Evolutionary conservation across 92 coral and sea anemone species (phyloP).

Genomic region (Galaxea fascicularis): DNA sequence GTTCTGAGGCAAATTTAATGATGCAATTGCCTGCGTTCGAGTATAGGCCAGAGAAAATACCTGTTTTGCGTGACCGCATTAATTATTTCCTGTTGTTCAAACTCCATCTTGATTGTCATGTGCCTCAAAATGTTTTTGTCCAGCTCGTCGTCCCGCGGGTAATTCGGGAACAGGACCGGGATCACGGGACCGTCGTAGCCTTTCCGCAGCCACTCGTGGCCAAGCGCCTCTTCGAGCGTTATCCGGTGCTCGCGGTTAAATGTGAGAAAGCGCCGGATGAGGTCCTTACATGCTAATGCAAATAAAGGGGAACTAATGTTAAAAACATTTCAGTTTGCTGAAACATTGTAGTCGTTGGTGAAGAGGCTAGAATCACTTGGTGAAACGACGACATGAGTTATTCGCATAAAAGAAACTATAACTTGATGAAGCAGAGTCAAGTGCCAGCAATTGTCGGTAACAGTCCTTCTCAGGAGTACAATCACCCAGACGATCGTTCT

Average conservation of each 20-base stretch:
- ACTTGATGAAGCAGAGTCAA: too few species aligned
- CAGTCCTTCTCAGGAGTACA: too few species aligned
- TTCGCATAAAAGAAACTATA: too few species aligned
- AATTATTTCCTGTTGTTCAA: slow-evolving; percentile 72
- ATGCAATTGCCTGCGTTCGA: too few species aligned
- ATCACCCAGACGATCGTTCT: too few species aligned
- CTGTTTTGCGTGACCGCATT: slow-evolving; percentile 85
- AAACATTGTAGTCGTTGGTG: background rate
- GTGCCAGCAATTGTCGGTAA: too few species aligned
- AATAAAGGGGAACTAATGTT: background rate
- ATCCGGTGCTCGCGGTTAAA: slow-evolving; percentile 87
- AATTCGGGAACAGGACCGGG: slow-evolving; percentile 82
- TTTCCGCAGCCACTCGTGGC: slow-evolving; percentile 89
- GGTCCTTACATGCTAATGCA: slow-evolving; percentile 82
- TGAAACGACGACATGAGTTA: too few species aligned
- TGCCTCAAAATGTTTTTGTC: slow-evolving; percentile 79
- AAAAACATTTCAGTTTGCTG: background rate
- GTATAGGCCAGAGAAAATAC: slow-evolving; percentile 37
- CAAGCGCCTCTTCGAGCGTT: slow-evolving; percentile 80
- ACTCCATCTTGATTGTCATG: slow-evolving; percentile 81
- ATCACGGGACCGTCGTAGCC: slow-evolving; percentile 74
- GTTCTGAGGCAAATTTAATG: too few species aligned
- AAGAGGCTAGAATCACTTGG: too few species aligned
- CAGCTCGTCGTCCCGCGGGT: slow-evolving; percentile 73
- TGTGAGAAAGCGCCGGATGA: slow-evolving; percentile 81